Percentiles rank a stretch among this genome's conserved stretches.
phyloP scores from a whole-genome alignment of 2,113 vertebrate genomes.

The Prunella fulvescens region DNA sequence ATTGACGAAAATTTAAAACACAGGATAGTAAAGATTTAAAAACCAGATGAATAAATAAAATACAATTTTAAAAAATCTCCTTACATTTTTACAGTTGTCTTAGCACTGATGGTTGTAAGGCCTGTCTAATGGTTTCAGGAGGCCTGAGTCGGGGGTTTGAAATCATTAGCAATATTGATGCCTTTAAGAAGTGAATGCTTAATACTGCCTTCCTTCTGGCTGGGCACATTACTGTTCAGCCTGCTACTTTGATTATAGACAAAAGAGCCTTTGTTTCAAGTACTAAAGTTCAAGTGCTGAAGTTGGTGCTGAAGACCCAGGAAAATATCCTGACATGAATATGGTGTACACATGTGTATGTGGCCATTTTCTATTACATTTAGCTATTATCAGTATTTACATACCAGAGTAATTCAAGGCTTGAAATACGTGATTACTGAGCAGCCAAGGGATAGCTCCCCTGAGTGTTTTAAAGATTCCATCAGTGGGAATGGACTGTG shows the following conservation, averaged over 20 bases:
- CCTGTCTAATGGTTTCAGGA: conserved; percentile 38
- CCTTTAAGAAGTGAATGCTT: background rate
- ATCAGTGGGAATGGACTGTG: background rate
- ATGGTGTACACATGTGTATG: background rate
- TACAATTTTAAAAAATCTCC: background rate
- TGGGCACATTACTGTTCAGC: background rate
- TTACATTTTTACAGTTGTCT: background rate
- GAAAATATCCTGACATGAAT: background rate
- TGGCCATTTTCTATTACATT: background rate
- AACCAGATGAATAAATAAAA: background rate
- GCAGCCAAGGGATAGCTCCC: background rate
- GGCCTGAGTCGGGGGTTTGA: background rate
- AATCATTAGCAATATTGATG: conserved; percentile 53
- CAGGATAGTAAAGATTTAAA: background rate
- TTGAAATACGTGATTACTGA: background rate
- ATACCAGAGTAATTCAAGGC: background rate
- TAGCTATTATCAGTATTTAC: conserved; percentile 10
- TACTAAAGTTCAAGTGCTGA: background rate
- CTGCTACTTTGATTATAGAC: background rate
- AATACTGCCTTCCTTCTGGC: background rate
- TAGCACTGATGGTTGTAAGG: background rate
- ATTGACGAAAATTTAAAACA: background rate
- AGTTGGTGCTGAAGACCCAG: background rate
- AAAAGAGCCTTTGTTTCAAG: conserved; percentile 20
- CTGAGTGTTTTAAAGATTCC: background rate